Conservation (phyloP, 2,888 invertebrate species). For the Loripinus fragilis region DNA sequence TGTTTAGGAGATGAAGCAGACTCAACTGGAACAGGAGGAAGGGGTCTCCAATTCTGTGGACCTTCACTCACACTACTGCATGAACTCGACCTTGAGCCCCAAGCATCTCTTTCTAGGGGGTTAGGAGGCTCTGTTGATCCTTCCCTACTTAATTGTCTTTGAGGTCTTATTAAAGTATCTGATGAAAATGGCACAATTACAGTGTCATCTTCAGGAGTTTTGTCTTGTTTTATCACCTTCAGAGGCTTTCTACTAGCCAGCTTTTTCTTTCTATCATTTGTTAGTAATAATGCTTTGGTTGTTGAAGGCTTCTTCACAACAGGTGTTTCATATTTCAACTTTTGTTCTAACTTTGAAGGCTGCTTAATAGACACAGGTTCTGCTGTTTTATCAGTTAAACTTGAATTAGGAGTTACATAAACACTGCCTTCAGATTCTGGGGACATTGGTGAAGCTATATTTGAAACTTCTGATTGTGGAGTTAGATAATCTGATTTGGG, state of each 20-base stretch:
- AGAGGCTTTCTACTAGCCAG: constrained; percentile 39
- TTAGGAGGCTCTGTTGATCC: constrained; percentile 55
- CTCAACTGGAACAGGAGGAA: constrained; percentile 63
- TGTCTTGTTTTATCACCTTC: constrained; percentile 49
- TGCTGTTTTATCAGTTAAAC: constrained; percentile 58
- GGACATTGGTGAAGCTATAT: constrained; percentile 42
- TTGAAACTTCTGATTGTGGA: constrained; percentile 48
- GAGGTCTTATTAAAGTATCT: constrained; percentile 54
- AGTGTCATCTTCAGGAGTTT: constrained; percentile 34
- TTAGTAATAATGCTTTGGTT: constrained; percentile 33
- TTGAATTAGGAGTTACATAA: constrained; percentile 72
- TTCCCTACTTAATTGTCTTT: constrained; percentile 44
- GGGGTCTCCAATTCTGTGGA: constrained; percentile 60
- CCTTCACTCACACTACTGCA: constrained; percentile 53
- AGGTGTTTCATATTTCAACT: constrained; percentile 36
- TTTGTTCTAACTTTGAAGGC: constrained; percentile 15
- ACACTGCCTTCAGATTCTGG: constrained; percentile 66
- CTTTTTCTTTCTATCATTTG: constrained; percentile 47
- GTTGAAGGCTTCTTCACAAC: neutral
- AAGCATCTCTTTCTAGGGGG: constrained; percentile 56
- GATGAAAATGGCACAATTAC: constrained; percentile 40
- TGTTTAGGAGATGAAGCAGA: constrained; percentile 54
- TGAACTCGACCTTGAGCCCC: constrained; percentile 55
- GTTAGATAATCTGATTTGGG: constrained; percentile 51
- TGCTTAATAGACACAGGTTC: constrained; percentile 26